Percentiles rank a stretch among this genome's conserved stretches.
Evolutionary conservation across 2,113 vertebrate genomes (phyloP).

Genomic region (Pelecanus crispus): DNA sequence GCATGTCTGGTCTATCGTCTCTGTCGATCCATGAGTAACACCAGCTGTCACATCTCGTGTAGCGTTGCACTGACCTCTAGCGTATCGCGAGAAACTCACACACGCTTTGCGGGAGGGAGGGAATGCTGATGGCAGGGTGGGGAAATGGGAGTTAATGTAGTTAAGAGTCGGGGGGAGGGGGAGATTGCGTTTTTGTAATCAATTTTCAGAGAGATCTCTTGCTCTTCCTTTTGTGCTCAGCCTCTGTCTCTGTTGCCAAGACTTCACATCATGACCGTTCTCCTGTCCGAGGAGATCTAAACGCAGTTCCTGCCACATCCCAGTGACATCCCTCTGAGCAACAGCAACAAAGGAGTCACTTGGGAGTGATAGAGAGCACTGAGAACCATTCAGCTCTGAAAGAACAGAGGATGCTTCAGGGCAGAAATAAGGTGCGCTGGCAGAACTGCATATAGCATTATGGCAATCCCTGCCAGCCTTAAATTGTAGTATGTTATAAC

Average conservation of each 20-base stretch:
- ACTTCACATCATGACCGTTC: background rate
- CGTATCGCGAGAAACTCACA: background rate
- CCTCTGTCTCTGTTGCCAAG: background rate
- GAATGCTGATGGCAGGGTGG: background rate
- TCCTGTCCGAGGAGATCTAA: background rate
- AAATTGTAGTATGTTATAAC: background rate
- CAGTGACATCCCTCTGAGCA: background rate
- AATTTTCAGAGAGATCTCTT: background rate
- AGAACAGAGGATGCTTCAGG: background rate
- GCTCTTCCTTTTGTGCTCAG: background rate
- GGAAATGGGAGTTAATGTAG: background rate
- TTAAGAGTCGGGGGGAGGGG: background rate
- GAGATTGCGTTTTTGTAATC: background rate
- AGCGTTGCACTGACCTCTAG: conserved; percentile 53
- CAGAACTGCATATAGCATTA: background rate
- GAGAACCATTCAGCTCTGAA: background rate
- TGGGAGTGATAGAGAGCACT: background rate
- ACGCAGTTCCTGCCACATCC: background rate
- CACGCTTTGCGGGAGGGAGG: background rate
- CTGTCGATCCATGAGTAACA: background rate
- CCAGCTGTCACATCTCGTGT: background rate
- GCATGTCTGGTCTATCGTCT: background rate
- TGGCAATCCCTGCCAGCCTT: background rate
- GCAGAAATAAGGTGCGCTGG: background rate
- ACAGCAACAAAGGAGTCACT: background rate